These are phyloP conservation scores for Drosophila tristis DNA, from an alignment of 1,140 invertebrate species.

Conservation along the genomic window DNA sequence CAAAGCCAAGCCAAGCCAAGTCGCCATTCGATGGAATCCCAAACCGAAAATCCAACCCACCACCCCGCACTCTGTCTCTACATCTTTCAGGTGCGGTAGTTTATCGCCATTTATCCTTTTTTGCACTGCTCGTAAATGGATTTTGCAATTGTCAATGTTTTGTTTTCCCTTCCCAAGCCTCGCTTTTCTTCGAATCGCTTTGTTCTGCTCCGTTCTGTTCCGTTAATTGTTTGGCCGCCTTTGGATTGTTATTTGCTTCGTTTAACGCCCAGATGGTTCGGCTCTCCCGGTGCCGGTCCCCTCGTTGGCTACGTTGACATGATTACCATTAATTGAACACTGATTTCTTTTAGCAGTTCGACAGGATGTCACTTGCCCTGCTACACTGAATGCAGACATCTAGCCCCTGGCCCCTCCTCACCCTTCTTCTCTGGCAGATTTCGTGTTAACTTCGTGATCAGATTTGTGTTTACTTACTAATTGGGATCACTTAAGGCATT, in stretches of 20 bases:
- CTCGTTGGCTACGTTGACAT: slow-evolving; percentile 35
- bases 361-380: too few species aligned
- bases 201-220: too few species aligned
- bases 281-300: background rate
- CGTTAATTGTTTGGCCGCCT: slow-evolving; percentile 36
- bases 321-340: slow-evolving; percentile 65
- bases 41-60: background rate
- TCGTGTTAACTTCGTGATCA: too few species aligned
- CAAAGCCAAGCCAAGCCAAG: background rate
- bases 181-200: slow-evolving; percentile 38
- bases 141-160: slow-evolving; percentile 53
- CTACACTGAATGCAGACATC: too few species aligned
- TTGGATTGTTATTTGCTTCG: slow-evolving; percentile 57
- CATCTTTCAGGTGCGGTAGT: background rate
- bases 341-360: slow-evolving; percentile 49
- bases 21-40: too few species aligned
- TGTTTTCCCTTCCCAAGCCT: slow-evolving; percentile 11
- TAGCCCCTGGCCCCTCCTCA: too few species aligned
- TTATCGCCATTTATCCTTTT: slow-evolving; percentile 18
- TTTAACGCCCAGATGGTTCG: slow-evolving; percentile 27
- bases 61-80: background rate
- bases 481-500: too few species aligned
- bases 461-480: too few species aligned
- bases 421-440: too few species aligned
- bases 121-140: slow-evolving; percentile 15